phyloP scores from a whole-genome alignment of 2,113 vertebrate genomes.

The Chaetodon auriga region DNA sequence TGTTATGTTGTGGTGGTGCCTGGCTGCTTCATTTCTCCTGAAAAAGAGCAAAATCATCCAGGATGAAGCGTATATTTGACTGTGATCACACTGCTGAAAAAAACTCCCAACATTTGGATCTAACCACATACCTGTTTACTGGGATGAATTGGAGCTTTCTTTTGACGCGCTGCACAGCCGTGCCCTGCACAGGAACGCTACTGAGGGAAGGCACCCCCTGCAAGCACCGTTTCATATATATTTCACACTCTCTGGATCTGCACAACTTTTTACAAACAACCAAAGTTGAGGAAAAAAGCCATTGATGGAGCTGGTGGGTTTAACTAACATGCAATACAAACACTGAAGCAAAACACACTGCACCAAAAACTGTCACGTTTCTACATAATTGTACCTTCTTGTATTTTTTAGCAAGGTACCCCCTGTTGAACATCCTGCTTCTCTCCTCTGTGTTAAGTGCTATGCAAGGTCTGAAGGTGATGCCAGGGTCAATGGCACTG shows the following conservation, averaged over 20 bases:
- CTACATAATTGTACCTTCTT: conserved; percentile 47
- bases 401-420: neutral
- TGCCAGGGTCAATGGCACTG: conserved; percentile 71
- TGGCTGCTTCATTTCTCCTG: conserved; percentile 37
- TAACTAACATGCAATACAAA: no score
- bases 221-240: conserved; percentile 25
- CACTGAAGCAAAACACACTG: neutral
- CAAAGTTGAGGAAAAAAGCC: no score
- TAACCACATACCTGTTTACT: conserved; percentile 46
- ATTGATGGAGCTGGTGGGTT: no score
- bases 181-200: neutral
- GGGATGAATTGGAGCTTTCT: conserved; percentile 78
- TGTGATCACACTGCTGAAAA: neutral
- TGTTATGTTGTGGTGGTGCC: neutral
- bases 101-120: neutral
- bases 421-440: conserved; percentile 56
- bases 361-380: neutral
- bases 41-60: conserved; percentile 33
- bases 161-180: conserved; percentile 56
- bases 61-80: neutral
- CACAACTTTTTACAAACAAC: neutral
- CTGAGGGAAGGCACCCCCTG: conserved; percentile 33
- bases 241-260: neutral
- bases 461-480: conserved; percentile 64
- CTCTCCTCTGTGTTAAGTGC: conserved; percentile 70